Base-by-base conservation (phyloP, 2,888 invertebrate species). In the Belgica antarctica region DNA sequence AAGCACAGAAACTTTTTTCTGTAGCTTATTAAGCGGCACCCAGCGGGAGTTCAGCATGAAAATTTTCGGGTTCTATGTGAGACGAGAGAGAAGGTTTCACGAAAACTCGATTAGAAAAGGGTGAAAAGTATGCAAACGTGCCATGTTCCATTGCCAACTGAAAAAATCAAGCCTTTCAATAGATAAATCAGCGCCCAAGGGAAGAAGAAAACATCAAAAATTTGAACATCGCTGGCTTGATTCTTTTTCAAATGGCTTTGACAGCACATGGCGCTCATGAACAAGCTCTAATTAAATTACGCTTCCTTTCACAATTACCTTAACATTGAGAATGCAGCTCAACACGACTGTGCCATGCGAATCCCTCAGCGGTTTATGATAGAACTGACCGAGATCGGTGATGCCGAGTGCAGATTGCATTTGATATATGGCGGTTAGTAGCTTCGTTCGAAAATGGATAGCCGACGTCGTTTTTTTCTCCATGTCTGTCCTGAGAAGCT, bases 361-460 rank as follows among this genome's bases (percentile, higher is more conserved):
- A 79, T 97, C 96, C 73, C 89, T 83, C 41, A 98, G 82, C 0
- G 96, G 95, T 76, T 92, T 91, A 81, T 95, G 92, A 82, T 92
- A 96, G 57, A 98, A 83, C 79, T 96, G 94, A 2, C 99, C 98
- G 75, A 99, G 84, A 79, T 99, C 96, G 76, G 93, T 92, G 71
- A 95, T 85, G 74, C 96, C 93, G 4, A 95, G 82, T 0, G 94
- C 92, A 19, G 90, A 89, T 85, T 96, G 86, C 92, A 98, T 92
- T 76, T 96, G 92, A 22, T 91, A 88, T 1, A 94, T 92, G 0
- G 97, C 96, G 62, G 95, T 91, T 0, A 98, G 83, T 2, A 98
- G 83, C 80, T 96, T 96, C 73, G 92, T 88, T 71, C 96, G 85
- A 79, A 96, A 95, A 91, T 89, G 1, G 94, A 92, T 0, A 94